phyloP scores from a whole-genome alignment of 2,888 invertebrate genomes.

The Tholera decimalis region DNA sequence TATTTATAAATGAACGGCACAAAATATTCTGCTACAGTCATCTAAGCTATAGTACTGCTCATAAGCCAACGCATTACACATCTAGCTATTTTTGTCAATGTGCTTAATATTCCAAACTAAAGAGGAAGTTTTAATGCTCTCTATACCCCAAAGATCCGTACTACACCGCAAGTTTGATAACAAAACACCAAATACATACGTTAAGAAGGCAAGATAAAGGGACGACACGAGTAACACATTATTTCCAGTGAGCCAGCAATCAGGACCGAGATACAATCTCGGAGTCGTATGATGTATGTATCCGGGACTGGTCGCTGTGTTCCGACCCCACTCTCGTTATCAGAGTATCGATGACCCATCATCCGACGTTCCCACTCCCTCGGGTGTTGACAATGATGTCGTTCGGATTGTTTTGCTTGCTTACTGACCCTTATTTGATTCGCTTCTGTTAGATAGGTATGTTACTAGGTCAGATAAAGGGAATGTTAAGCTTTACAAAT shows the following conservation, averaged over 20 bases:
- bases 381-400: slow-evolving; percentile 29
- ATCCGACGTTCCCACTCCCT: slow-evolving; percentile 22
- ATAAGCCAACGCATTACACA: background rate
- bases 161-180: slow-evolving; percentile 14
- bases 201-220: slow-evolving; percentile 55
- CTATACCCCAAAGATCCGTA: slow-evolving; percentile 14
- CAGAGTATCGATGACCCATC: slow-evolving; percentile 30
- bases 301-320: slow-evolving; percentile 4
- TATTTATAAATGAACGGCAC: slow-evolving; percentile 45
- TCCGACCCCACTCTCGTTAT: slow-evolving; percentile 18
- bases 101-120: background rate
- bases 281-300: slow-evolving; percentile 72
- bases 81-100: background rate
- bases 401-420: slow-evolving; percentile 28
- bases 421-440: slow-evolving; percentile 48
- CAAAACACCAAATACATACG: slow-evolving; percentile 28
- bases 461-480: slow-evolving; percentile 35
- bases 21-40: background rate
- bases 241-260: slow-evolving; percentile 79
- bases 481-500: slow-evolving; percentile 10
- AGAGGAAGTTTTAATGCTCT: background rate
- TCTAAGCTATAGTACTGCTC: background rate
- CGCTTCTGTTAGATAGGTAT: slow-evolving; percentile 17
- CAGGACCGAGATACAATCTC: slow-evolving; percentile 78
- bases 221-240: slow-evolving; percentile 76